Base-by-base conservation (phyloP, 2,797 vertebrate species). In the Melanotaenia nigrans region DNA sequence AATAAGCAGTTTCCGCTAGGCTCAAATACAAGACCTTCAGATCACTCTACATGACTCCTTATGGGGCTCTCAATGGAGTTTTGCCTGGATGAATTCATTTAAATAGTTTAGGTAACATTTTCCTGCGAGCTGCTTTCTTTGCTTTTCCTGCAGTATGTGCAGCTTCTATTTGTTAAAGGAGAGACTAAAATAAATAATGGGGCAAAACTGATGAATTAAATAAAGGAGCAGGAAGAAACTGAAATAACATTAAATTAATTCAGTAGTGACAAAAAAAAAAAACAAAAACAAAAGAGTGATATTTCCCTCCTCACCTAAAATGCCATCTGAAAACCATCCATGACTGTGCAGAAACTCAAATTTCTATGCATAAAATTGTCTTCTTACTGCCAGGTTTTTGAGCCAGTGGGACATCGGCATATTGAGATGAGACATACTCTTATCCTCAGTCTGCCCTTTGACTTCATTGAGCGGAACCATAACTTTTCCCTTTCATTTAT, bases 401-500 rank as follows among this genome's bases (percentile, higher is more conserved):
- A 84, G 32, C 68, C 47, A 10, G 30, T 55, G 64, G 30, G 32
- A 71, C 73, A 86, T 69, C 56, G 54, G 64, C 61, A 75, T 81
- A 83, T 84, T 77, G 73, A 87, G 66, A 88, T 78, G 80, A 89
- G 77, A 81, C 71, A 42, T 40, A 32, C 59, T 78, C 69, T 75
- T 75, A 81, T 81, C 84, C 84, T 85, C 79, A 78, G 72, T 79
- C 75, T 90, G 89, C 88, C 86, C 92, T 93, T 91, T 92, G 87
- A 88, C 91, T 92, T 91, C 87, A 88, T 88, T 85, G 89, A 90
- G 87, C 66, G 68, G 86, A 93, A 93, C 88, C 84, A 85, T 83
- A 91, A 89, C 82, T 87, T 92, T 87, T 81, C 75, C 76, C 58
- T 91, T 88, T 88, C 81, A 87, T 91, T 91, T 90, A 86, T 89